Base-by-base conservation (phyloP, 1,140 invertebrate species). In the Formica selysi region DNA sequence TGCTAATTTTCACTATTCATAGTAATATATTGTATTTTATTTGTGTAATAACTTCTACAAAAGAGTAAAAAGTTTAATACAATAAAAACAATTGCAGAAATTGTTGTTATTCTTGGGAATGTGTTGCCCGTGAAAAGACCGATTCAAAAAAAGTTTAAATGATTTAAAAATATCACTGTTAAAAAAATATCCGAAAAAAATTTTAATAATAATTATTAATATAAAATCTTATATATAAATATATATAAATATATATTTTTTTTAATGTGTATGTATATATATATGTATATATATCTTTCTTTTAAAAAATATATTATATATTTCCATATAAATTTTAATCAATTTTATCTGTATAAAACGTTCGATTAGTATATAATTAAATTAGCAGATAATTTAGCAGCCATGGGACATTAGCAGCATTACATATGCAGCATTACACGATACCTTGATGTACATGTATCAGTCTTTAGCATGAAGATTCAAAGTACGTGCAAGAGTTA, bases 391-490 rank as follows among this genome's bases (percentile, higher is more conserved):
- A 74, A 48, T 2, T 73, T 38, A 68, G 36, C 19, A 32, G 32
- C 41, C 6, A n/a, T 26, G 13, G 44, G n/a, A n/a, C n/a, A n/a
- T n/a, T n/a, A n/a, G n/a, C n/a, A n/a, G n/a, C n/a, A n/a, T n/a
- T n/a, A n/a, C n/a, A n/a, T n/a, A n/a, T n/a, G n/a, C n/a, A n/a
- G n/a, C n/a, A n/a, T 4, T 10, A 57, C 51, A 62, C 6, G 22
- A 59, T 16, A 61, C 8, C 26, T 74, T 54, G 26, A 62, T 76
- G 38, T 41, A 64, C 57, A 70, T 57, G 70, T 29, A 29, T 36
- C 29, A n/a, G 61, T 71, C 70, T 88, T 88, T 88, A 29, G 61
- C 32, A 84, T 84, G 78, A 54, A 88, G 54, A 87, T 87, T 67
- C 61, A 41, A 51, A 41, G 32, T 48, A 54, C 4, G 1, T 8